These are phyloP conservation scores for Caenorhabditis latens DNA, from an alignment of 1,140 invertebrate genomes.

Conservation along the genomic window DNA sequence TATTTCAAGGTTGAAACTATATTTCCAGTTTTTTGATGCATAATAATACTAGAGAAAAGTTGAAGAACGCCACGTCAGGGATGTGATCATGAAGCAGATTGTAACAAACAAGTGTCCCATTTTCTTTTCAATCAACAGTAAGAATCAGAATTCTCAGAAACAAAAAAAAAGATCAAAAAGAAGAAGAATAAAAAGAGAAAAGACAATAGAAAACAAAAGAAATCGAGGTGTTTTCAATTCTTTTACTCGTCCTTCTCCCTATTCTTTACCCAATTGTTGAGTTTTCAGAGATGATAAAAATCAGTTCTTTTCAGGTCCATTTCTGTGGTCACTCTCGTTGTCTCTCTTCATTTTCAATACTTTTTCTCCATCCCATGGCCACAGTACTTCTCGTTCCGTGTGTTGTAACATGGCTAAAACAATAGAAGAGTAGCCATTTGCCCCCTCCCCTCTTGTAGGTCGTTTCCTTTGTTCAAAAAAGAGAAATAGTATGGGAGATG, in stretches of 20 bases:
- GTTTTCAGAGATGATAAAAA: conserved; percentile 53
- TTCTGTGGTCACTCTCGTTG: conserved; percentile 36
- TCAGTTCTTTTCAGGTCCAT: conserved; percentile 37
- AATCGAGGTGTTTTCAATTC: neutral
- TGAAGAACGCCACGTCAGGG: neutral
- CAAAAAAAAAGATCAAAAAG: conserved; percentile 37
- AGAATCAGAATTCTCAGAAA: conserved; percentile 7
- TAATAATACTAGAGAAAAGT: neutral
- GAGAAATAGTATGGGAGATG: conserved; percentile 9
- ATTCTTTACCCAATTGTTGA: neutral
- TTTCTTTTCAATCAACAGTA: neutral
- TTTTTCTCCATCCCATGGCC: neutral
- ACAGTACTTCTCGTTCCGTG: conserved; percentile 28
- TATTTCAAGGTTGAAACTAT: too few species aligned
- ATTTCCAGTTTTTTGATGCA: neutral
- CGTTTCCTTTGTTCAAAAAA: conserved; percentile 24
- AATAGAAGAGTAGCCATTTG: conserved; percentile 48
- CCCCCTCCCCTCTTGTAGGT: conserved; percentile 1
- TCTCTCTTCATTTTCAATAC: conserved; percentile 1
- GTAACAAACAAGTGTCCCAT: conserved; percentile 21
- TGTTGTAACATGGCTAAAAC: conserved; percentile 47
- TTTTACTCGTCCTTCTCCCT: conserved; percentile 7
- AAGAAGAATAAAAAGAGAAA: neutral
- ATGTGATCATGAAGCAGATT: conserved; percentile 24
- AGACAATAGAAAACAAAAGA: conserved; percentile 48